These are phyloP conservation scores for Eriosoma lanigerum DNA, from an alignment of 1,140 invertebrate genomes.

Conservation along the genomic window DNA sequence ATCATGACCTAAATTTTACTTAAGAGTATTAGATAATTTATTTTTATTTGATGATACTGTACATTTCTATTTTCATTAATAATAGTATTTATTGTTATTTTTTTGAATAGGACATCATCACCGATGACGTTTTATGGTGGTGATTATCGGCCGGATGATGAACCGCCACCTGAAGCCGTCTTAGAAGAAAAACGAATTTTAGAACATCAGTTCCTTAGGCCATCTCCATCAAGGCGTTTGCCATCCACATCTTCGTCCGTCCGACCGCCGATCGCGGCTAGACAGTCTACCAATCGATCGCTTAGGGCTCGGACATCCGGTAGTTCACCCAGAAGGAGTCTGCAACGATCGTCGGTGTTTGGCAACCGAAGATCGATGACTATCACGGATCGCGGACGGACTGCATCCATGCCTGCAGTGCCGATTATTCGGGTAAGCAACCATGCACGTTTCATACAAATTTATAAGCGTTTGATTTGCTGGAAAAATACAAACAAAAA, in stretches of 20 bases:
- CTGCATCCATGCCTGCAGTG: constrained; percentile 30
- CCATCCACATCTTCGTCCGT: background rate
- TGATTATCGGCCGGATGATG: constrained; percentile 42
- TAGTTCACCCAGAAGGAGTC: constrained; percentile 29
- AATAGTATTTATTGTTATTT: too few species aligned
- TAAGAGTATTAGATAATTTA: too few species aligned
- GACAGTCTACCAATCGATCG: background rate
- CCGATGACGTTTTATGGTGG: constrained; percentile 15
- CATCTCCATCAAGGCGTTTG: background rate
- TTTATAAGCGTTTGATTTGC: too few species aligned
- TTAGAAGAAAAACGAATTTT: constrained; percentile 39
- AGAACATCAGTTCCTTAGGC: constrained; percentile 15
- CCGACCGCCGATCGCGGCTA: background rate
- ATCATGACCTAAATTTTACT: too few species aligned
- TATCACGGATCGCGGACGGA: constrained; percentile 27
- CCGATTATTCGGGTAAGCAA: constrained; percentile 28
- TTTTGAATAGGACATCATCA: background rate
- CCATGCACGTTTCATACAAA: too few species aligned
- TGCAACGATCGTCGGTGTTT: constrained; percentile 30
- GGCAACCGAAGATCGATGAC: constrained; percentile 16
- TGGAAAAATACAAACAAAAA: too few species aligned
- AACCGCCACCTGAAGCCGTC: constrained; percentile 27
- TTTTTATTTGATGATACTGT: too few species aligned
- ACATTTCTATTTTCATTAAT: too few species aligned
- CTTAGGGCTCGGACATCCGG: background rate